A percentile compares a stretch with the other conserved stretches of the same genome.
These are phyloP conservation scores for Therioaphis trifolii DNA, from an alignment of 2,888 invertebrate genomes.

Conservation along the genomic window DNA sequence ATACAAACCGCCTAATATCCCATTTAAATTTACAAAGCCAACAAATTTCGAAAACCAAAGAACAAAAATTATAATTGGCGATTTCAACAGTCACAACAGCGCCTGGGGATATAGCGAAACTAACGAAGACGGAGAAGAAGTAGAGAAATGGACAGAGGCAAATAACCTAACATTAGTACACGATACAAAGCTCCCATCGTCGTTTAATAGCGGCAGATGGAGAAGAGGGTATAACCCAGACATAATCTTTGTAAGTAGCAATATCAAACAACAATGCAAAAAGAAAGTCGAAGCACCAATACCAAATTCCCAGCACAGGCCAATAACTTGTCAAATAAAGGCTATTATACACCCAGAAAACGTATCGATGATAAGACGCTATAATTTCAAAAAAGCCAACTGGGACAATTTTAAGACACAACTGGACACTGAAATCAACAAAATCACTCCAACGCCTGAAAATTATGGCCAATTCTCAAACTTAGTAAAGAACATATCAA, in stretches of 20 bases:
- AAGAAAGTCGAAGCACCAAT: slow-evolving; percentile 31
- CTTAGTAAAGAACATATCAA: slow-evolving; percentile 27
- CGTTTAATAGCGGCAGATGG: no score
- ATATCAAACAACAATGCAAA: slow-evolving; percentile 1
- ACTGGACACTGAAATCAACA: slow-evolving; percentile 2
- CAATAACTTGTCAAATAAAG: slow-evolving; percentile 31
- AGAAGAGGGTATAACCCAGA: no score
- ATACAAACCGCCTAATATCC: slow-evolving; percentile 24
- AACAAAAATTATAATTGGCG: slow-evolving; percentile 19
- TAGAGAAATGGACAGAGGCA: slow-evolving; percentile 18
- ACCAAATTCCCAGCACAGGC: slow-evolving; percentile 30
- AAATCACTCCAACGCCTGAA: slow-evolving; percentile 11
- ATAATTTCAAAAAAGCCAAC: slow-evolving; percentile 41
- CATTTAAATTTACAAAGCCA: background rate
- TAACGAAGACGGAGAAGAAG: background rate
- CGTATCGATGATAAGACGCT: slow-evolving; percentile 1
- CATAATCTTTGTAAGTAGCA: background rate
- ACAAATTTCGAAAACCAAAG: slow-evolving; percentile 2
- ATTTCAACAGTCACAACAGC: slow-evolving; percentile 40
- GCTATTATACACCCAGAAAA: slow-evolving; percentile 28
- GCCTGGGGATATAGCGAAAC: slow-evolving; percentile 25
- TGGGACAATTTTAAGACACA: slow-evolving; percentile 25
- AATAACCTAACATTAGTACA: no score
- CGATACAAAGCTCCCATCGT: no score
- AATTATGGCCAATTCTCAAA: slow-evolving; percentile 15